phyloP scores from a whole-genome alignment of 2,888 invertebrate species.

The Heterodera filipjevi region DNA sequence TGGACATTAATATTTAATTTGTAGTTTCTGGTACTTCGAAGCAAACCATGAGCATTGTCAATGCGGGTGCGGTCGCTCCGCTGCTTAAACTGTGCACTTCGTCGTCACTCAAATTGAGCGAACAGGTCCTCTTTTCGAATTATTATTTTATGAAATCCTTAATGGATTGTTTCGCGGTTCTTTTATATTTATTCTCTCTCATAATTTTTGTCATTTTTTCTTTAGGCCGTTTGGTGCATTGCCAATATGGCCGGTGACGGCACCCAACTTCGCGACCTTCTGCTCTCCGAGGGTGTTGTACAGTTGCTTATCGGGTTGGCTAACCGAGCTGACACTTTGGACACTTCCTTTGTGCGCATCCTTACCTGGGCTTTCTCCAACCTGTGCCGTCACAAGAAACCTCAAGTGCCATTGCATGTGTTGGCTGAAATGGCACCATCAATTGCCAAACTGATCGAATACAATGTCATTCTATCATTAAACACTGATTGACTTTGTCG shows the following conservation, averaged over 20 bases:
- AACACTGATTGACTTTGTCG: not conserved
- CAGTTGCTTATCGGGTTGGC: constrained; percentile 80
- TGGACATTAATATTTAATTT: constrained; percentile 68
- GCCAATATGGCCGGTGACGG: constrained; percentile 88
- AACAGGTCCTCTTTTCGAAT: constrained; percentile 73
- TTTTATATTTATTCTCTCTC: not conserved
- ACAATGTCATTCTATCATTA: constrained; percentile 7
- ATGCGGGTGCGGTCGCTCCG: constrained; percentile 82
- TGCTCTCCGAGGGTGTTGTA: constrained; percentile 83
- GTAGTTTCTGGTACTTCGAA: constrained; percentile 85
- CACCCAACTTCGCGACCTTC: constrained; percentile 77
- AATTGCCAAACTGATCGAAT: constrained; percentile 33
- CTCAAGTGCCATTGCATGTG: constrained; percentile 68
- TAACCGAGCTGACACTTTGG: constrained; percentile 66
- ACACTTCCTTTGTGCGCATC: constrained; percentile 51
- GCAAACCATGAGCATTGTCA: constrained; percentile 85
- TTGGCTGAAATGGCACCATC: constrained; percentile 35
- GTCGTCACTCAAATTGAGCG: constrained; percentile 75
- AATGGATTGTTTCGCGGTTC: too few species aligned
- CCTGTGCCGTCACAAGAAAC: constrained; percentile 94
- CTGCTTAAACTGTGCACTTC: constrained; percentile 78
- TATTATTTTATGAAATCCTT: too few species aligned
- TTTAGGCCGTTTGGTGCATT: constrained; percentile 79
- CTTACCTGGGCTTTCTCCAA: constrained; percentile 88
- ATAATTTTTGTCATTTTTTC: too few species aligned